Conservation (phyloP, 2,797 vertebrate genomes). For the Siniperca obscura region DNA sequence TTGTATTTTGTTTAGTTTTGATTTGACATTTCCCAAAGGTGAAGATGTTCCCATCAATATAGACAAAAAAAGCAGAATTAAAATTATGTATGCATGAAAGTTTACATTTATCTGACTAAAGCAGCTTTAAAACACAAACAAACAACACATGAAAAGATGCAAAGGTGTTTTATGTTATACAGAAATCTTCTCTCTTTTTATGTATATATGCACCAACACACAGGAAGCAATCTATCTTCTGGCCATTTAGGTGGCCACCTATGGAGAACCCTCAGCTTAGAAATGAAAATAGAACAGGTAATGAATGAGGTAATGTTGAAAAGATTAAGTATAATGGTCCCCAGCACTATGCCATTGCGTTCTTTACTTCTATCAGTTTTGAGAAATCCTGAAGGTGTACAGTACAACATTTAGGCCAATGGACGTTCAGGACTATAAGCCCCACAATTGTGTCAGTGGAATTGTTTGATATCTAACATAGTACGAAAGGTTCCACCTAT, state of each 20-base stretch:
- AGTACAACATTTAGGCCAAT: slow-evolving; percentile 6
- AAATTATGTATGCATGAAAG: not conserved
- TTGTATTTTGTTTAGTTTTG: not conserved
- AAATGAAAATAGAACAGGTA: not conserved
- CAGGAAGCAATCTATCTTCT: not conserved
- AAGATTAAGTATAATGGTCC: slow-evolving; percentile 9
- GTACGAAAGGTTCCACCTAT: slow-evolving; percentile 19
- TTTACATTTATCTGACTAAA: not conserved
- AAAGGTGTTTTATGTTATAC: not conserved
- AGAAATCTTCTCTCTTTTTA: not conserved
- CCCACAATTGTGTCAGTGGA: not conserved
- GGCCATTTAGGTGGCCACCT: not conserved
- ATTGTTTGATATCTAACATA: slow-evolving; percentile 9
- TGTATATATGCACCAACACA: not conserved
- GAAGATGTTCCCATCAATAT: slow-evolving; percentile 2
- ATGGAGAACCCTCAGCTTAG: not conserved
- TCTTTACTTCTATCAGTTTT: slow-evolving; percentile 6
- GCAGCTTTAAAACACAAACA: slow-evolving; percentile 7
- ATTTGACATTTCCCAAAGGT: slow-evolving; percentile 17
- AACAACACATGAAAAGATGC: slow-evolving; percentile 4
- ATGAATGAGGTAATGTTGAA: not conserved
- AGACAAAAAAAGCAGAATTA: slow-evolving; percentile 10
- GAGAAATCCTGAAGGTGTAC: not conserved
- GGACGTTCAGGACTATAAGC: slow-evolving; percentile 5
- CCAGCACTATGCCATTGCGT: not conserved